Base-by-base conservation (phyloP, 2,797 vertebrate genomes). In the Merluccius polli region DNA sequence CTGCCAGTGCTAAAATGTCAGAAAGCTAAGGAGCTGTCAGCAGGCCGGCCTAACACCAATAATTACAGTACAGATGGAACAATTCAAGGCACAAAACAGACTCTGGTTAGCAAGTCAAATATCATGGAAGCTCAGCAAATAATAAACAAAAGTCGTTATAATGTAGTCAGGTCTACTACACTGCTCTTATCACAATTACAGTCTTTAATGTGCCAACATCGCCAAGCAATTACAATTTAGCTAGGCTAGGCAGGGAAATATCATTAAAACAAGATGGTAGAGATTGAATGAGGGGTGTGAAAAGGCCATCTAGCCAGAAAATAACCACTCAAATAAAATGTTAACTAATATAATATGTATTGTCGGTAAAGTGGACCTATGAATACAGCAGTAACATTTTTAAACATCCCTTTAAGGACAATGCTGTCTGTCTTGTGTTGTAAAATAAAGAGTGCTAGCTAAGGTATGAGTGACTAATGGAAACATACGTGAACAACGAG, bases 1-100 rank as follows among this genome's bases (percentile, higher is more conserved):
- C 81, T 80, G 79, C 81, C 83, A 84, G 79, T 87, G 82, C 76
- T 84, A 73, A 82, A 83, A 81, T 84, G 86, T 87, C 76, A 85
- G 80, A 73, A 82, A 77, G 76, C 31, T 52, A 81, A 84, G 81
- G 78, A 82, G 80, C 83, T 82, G 82, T 87, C 78, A 69, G 83
- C 79, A 75, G 75, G 21, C 52, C 77, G 75, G 83, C 75, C 81
- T 79, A 76, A 83, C 81, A 77, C 74, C 67, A 79, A 82, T 79
- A 85, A 85, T 85, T 85, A 81, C 81, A 82, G 76, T 74, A 70
- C 70, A 76, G 75, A 70, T 77, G 65, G 79, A 80, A 29, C 74
- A 32, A 68, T 70, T 59, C 70, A 74, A 59, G 75, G 71, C 77
- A 31, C 71, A 73, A 38, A 76, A 59, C 18, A 27, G 77, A 38